Conservation (phyloP, 2,113 vertebrate genomes). For the Prunella fulvescens region DNA sequence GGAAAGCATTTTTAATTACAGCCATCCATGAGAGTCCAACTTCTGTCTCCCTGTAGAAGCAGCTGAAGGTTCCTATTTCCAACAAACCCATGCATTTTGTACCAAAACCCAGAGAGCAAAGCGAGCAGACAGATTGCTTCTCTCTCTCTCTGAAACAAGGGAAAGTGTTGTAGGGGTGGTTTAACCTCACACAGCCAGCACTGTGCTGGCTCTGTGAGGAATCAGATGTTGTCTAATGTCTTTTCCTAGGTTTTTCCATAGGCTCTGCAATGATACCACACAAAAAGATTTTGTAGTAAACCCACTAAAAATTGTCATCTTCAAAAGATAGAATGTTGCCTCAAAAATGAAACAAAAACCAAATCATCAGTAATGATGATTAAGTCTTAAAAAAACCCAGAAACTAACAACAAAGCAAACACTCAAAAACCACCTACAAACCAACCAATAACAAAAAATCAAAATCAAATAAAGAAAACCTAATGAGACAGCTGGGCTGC, state of each 20-base stretch:
- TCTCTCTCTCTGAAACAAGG: neutral
- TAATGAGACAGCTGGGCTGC: neutral
- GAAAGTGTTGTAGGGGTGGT: neutral
- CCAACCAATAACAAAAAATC: neutral
- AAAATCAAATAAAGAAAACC: neutral
- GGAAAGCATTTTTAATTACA: neutral
- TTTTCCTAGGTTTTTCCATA: neutral
- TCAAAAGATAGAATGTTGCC: neutral
- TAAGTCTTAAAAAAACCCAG: neutral
- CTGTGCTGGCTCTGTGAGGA: neutral
- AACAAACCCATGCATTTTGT: neutral
- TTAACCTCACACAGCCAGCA: neutral
- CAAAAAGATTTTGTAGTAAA: neutral
- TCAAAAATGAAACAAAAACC: neutral
- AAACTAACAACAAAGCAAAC: neutral
- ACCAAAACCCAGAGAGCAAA: neutral
- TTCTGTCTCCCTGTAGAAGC: neutral
- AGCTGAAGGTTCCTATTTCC: neutral
- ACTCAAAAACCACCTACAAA: neutral
- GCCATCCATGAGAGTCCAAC: neutral
- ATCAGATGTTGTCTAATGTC: accelerated
- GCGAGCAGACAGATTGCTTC: neutral
- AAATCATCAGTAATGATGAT: neutral
- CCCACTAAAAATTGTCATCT: neutral
- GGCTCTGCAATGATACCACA: neutral